phyloP scores from a whole-genome alignment of 1,140 invertebrate genomes.

The Heliconius himera region DNA sequence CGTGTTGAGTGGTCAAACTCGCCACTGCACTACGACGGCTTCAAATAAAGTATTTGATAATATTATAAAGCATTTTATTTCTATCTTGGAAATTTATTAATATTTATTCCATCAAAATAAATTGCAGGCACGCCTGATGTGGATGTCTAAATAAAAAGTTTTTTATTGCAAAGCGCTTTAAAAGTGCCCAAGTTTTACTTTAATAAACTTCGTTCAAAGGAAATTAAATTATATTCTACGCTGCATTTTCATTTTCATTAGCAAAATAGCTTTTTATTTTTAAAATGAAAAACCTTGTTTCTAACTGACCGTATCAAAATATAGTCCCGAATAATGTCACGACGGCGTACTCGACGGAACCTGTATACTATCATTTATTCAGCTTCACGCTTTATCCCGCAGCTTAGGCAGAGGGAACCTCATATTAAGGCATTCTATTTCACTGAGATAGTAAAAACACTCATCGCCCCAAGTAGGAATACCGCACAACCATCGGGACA shows the following conservation, averaged over 20 bases:
- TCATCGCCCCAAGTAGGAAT: too few species aligned
- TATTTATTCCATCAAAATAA: background rate
- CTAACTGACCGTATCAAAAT: background rate
- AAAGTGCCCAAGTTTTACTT: conserved; percentile 25
- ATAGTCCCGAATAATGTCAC: background rate
- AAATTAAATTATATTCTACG: conserved; percentile 39
- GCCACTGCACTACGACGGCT: too few species aligned
- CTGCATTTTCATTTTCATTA: conserved; percentile 38
- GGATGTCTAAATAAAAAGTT: conserved; percentile 23
- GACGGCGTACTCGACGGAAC: too few species aligned
- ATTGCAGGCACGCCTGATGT: conserved; percentile 3
- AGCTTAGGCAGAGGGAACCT: background rate
- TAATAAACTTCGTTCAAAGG: conserved; percentile 35
- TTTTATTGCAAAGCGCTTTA: conserved; percentile 18
- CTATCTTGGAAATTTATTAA: background rate
- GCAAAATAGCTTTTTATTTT: conserved; percentile 26
- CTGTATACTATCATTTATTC: background rate
- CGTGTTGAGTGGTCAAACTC: too few species aligned
- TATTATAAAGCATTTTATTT: too few species aligned
- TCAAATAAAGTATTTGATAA: too few species aligned
- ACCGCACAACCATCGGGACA: too few species aligned
- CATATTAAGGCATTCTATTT: background rate
- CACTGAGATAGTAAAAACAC: too few species aligned
- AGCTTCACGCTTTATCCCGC: background rate
- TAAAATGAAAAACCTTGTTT: background rate